phyloP scores from a whole-genome alignment of 2,888 invertebrate species.

The Melikaiella ostensackeni region DNA sequence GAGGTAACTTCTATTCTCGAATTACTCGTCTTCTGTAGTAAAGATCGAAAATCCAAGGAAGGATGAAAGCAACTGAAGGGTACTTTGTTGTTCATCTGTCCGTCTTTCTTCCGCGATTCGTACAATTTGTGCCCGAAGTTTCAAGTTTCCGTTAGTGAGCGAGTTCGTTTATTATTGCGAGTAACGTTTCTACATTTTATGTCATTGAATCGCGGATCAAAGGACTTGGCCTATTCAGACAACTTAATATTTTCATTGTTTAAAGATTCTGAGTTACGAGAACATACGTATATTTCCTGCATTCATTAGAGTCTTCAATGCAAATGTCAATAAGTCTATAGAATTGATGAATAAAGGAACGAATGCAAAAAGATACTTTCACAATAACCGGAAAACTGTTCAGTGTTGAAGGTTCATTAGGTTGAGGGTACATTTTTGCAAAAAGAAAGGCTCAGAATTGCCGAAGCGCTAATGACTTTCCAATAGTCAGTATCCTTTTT shows the following conservation, averaged over 20 bases:
- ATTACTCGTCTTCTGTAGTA: constrained; percentile 51
- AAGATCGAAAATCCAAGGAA: constrained; percentile 58
- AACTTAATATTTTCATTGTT: neutral
- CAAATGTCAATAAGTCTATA: neutral
- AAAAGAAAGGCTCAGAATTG: no score
- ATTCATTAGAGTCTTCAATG: neutral
- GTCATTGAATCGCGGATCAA: constrained; percentile 2
- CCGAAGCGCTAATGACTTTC: no score
- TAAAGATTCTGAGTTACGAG: neutral
- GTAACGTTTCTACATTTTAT: constrained; percentile 16
- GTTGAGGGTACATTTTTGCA: no score
- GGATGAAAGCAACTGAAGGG: constrained; percentile 54
- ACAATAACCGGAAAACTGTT: no score
- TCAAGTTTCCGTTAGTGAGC: constrained; percentile 66
- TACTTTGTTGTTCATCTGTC: constrained; percentile 62
- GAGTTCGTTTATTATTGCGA: constrained; percentile 20
- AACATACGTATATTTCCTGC: no score
- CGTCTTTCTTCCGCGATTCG: constrained; percentile 47
- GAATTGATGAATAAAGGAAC: no score
- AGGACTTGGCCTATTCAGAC: neutral
- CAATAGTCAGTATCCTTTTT: no score
- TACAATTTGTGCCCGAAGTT: constrained; percentile 65
- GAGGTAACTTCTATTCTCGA: constrained; percentile 60
- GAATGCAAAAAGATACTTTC: no score
- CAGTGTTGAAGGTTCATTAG: no score